Percentiles rank a stretch among this genome's conserved stretches.
These are phyloP conservation scores for Drosophila cognata DNA, from an alignment of 2,888 invertebrate genomes.

Conservation along the genomic window DNA sequence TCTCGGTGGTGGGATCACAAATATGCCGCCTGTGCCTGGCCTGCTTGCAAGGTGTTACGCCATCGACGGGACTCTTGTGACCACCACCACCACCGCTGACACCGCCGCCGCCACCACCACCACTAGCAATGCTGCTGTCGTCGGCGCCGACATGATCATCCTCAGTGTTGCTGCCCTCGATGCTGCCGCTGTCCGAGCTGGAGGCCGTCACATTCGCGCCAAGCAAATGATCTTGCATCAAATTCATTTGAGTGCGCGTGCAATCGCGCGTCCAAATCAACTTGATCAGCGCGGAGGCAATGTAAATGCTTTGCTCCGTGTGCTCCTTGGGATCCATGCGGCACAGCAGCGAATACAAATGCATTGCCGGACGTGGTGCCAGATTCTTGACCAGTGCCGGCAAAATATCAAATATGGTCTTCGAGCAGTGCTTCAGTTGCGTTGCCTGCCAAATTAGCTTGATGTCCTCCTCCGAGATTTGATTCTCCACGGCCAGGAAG, in stretches of 20 bases:
- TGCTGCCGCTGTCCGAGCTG: conserved; percentile 92
- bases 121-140: conserved; percentile 87
- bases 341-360: conserved; percentile 94
- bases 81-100: conserved; percentile 30
- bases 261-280: conserved; percentile 94
- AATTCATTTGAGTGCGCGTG: conserved; percentile 85
- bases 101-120: conserved; percentile 50
- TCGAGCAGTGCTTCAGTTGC: conserved; percentile 96
- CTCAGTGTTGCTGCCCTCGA: conserved; percentile 92
- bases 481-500: conserved; percentile 96
- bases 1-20: conserved; percentile 82
- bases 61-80: conserved; percentile 85
- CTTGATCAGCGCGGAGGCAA: conserved; percentile 95
- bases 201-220: conserved; percentile 86
- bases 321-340: conserved; percentile 95
- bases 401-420: conserved; percentile 95
- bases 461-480: conserved; percentile 95
- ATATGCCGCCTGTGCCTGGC: conserved; percentile 84
- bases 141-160: conserved; percentile 88
- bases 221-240: conserved; percentile 85
- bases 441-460: conserved; percentile 98
- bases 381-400: conserved; percentile 96
- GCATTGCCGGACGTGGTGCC: conserved; percentile 94
- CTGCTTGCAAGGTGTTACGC: conserved; percentile 86
- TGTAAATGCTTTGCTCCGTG: conserved; percentile 95